Percentiles rank a stretch among this genome's conserved stretches.
These are phyloP conservation scores for Bos indicus DNA, from an alignment of 2,113 vertebrate genomes.

Conservation along the genomic window DNA sequence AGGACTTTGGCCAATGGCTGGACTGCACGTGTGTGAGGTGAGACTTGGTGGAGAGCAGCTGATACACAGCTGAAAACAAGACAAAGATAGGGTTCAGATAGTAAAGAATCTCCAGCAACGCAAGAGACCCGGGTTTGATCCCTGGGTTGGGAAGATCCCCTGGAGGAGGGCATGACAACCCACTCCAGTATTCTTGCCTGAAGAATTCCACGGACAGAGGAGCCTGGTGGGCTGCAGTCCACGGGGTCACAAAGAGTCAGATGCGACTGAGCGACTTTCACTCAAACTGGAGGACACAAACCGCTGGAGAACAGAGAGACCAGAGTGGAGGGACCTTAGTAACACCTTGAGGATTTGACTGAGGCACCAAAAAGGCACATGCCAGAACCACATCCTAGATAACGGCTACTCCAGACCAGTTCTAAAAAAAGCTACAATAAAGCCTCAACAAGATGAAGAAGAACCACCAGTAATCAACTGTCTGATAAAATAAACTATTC, in stretches of 20 bases:
- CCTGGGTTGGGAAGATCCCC: not conserved
- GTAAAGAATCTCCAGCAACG: not conserved
- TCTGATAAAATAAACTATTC: not conserved
- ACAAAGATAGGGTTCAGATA: not conserved
- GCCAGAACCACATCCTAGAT: not conserved
- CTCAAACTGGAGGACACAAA: not conserved
- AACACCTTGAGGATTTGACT: not conserved
- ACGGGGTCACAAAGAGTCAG: not conserved
- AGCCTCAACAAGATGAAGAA: not conserved
- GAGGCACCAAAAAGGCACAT: not conserved
- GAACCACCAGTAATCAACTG: not conserved
- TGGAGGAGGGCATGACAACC: not conserved
- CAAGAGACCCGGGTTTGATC: not conserved
- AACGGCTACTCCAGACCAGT: not conserved
- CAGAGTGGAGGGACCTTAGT: not conserved
- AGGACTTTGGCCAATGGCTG: not conserved
- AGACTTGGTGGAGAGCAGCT: not conserved
- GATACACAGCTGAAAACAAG: not conserved
- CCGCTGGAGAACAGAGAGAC: not conserved
- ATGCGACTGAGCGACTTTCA: not conserved
- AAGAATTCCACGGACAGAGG: not conserved
- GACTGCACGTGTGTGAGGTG: fast-evolving
- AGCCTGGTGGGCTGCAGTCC: not conserved
- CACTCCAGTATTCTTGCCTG: not conserved
- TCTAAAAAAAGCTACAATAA: not conserved